Base-by-base conservation (phyloP, 2,888 invertebrate species). In the Myopa tessellatipennis region DNA sequence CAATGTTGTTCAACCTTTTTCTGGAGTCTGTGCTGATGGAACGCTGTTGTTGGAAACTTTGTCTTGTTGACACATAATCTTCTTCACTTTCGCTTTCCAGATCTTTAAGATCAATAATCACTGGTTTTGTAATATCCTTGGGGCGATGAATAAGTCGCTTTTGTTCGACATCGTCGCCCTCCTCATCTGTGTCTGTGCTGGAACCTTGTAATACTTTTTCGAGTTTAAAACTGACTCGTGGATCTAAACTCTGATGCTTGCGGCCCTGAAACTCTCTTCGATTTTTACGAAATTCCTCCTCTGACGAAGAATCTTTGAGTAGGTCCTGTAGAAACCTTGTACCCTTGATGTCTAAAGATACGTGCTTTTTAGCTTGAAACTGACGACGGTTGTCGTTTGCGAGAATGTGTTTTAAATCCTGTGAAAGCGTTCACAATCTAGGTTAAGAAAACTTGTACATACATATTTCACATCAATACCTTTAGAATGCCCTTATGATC, bases 11-110 rank as follows among this genome's bases (percentile, higher is more conserved):
- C 77, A 81, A 90, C 90, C 89, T 93, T 83, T 91, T 92, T 82
- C 91, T 91, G 87, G 92, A 92, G 80, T 92, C 92, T 84, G 92
- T 89, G 86, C 92, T 92, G 80, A 92, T 91, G 83, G 92, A 91
- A 76, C 92, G 91, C 80, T 92, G 89, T 83, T 92, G 92, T 84
- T 92, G 93, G 84, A 92, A 92, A 84, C 91, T 92, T 77, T 91
- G 91, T 36, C 92, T 89, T 18, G 92, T 91, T 52, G 91, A 90
- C 81, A 91, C 90, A 82, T 91, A 92, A 77, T 92, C 91, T 71
- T 89, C 89, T 76, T 89, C 89, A 74, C 89, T 88, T 78, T 88
- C 89, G 76, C 88, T 89, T 78, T 88, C 89, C 65, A 88, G 81
- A 83, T 88, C 89, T 81, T 89, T 89, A 36, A 90, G 84, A 81